These are phyloP conservation scores for Bombus picipes DNA, from an alignment of 1,140 invertebrate genomes.

Conservation along the genomic window DNA sequence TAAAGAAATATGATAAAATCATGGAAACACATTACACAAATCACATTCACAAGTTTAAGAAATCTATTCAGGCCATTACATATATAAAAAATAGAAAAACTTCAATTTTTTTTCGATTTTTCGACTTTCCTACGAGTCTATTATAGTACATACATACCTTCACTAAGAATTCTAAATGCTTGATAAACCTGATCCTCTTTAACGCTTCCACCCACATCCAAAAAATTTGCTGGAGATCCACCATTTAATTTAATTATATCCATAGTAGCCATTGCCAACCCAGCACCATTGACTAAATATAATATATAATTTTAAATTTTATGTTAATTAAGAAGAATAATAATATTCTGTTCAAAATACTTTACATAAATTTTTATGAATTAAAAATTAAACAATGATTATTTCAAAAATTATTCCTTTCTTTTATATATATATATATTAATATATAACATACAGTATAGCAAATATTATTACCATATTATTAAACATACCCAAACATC, in stretches of 20 bases:
- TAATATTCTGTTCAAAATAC: constrained; percentile 17
- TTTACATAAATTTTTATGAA: not conserved
- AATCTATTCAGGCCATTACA: not conserved
- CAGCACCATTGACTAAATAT: constrained; percentile 89
- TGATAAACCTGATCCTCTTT: constrained; percentile 89
- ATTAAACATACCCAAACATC: constrained; percentile 86
- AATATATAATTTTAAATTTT: constrained; percentile 36
- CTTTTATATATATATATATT: constrained; percentile 1
- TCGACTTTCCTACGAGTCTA: not conserved
- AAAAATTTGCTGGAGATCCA: constrained; percentile 90
- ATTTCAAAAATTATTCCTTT: constrained; percentile 74
- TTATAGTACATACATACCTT: constrained; percentile 73
- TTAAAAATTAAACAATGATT: constrained; percentile 5
- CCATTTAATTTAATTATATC: constrained; percentile 90
- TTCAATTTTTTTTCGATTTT: not conserved
- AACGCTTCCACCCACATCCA: constrained; percentile 91
- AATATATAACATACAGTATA: not conserved
- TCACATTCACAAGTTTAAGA: not conserved
- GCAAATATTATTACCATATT: not conserved
- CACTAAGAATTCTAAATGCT: constrained; percentile 88
- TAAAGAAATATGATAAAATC: not conserved
- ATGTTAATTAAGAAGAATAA: not conserved
- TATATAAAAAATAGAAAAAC: constrained; percentile 2
- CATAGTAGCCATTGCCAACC: constrained; percentile 93
- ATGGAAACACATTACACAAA: too few species aligned